Base-by-base conservation (phyloP, 2,113 vertebrate species). In the Chloropsis hardwickii region DNA sequence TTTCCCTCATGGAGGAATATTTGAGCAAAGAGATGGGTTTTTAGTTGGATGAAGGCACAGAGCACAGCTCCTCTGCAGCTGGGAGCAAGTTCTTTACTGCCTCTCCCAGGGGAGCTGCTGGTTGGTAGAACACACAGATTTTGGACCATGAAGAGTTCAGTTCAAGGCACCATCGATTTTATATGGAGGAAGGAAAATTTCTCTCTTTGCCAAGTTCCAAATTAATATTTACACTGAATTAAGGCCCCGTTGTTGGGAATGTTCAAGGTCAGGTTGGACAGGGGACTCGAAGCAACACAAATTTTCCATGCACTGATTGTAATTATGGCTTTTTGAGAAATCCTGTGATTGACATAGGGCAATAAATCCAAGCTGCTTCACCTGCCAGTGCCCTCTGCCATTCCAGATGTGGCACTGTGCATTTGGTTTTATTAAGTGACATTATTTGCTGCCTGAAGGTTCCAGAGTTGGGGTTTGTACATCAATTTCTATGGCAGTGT, bases 221-320 rank as follows among this genome's bases (percentile, higher is more conserved):
- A 70, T 62, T 21, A 48, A 70, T 71, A 64, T 81, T 74, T 67
- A 28, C 27, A 5, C 39, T 70, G 45, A 29, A 5, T n/a, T 19
- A 33, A 0, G 6, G 3, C 24, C n/a, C 7, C 1, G 0, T 44
- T 3, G 1, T 0, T 48, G 40, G 53, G 29, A 60, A 44, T 14
- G 21, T 14, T 66, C 16, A 14, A 15, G 28, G 22, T 66, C 37
- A 31, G 70, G 25, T 44, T 83, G 66, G 57, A 35, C 3, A 1
- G 20, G 25, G 14, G 2, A 20, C 54, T 45, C 64, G 37, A 27
- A 56, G 31, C 17, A 61, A 12, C 37, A 1, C 14, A 15, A 50
- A 58, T 81, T 94, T 83, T 86, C 76, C n/a, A n/a, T 40, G 6
- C 51, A 13, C 31, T 79, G 6, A 4, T 89, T 86, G 56, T 47